phyloP scores from a whole-genome alignment of 2,113 vertebrate genomes.

The Lepus timidus region DNA sequence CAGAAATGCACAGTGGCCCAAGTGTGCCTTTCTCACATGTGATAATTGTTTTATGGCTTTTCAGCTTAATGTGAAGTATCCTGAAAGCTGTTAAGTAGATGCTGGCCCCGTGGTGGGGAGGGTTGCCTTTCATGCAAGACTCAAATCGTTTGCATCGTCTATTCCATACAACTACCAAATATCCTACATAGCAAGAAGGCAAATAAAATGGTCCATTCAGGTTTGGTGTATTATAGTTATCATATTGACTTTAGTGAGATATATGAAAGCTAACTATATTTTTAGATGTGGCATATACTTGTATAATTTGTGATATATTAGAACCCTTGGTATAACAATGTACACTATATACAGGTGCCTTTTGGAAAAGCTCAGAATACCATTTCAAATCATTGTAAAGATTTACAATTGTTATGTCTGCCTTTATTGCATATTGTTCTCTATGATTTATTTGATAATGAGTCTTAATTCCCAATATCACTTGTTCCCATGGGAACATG shows the following conservation, averaged over 20 bases:
- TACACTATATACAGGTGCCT: not conserved
- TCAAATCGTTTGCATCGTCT: slow-evolving; percentile 1
- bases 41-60: slow-evolving; percentile 60
- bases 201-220: slow-evolving; percentile 49
- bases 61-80: not conserved
- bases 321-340: not conserved
- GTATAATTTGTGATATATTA: slow-evolving; percentile 27
- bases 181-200: slow-evolving; percentile 40
- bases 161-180: not conserved
- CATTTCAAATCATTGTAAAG: slow-evolving; percentile 55
- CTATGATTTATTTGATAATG: slow-evolving; percentile 62
- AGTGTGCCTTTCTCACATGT: not conserved
- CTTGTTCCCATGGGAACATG: slow-evolving; percentile 56
- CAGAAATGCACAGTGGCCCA: not conserved
- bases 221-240: slow-evolving; percentile 50
- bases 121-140: slow-evolving; percentile 44
- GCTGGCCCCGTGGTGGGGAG: not conserved
- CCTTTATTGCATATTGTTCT: slow-evolving; percentile 53
- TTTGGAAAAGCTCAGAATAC: slow-evolving; percentile 34
- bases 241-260: slow-evolving; percentile 57
- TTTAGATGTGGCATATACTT: slow-evolving; percentile 28
- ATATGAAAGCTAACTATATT: slow-evolving; percentile 63
- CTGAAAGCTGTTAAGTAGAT: not conserved
- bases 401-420: slow-evolving; percentile 45
- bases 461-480: slow-evolving; percentile 28